Evolutionary conservation across 2,888 invertebrate species (phyloP).

Genomic region (Xestia c-nigrum): DNA sequence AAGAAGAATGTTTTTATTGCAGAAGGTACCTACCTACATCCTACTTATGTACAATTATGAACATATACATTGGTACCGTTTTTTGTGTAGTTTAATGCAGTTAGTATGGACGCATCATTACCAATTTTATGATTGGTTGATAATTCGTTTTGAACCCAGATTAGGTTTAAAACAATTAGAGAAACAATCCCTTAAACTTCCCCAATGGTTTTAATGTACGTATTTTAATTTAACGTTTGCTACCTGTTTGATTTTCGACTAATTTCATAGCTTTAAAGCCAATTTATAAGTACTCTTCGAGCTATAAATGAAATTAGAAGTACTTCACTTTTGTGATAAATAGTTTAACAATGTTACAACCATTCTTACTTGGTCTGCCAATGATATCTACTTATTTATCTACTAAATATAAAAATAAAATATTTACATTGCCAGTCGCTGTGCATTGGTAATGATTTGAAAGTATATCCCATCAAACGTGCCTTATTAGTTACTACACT

Average conservation of each 20-base stretch:
- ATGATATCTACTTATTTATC: not conserved
- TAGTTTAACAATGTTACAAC: not conserved
- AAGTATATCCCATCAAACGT: not conserved
- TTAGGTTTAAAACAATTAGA: slow-evolving; percentile 21
- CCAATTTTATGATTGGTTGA: not conserved
- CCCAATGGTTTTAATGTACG: slow-evolving; percentile 21
- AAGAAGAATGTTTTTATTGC: slow-evolving; percentile 11
- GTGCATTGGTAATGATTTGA: not conserved
- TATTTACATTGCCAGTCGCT: not conserved
- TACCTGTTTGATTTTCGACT: slow-evolving; percentile 2
- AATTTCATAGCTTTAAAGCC: not conserved
- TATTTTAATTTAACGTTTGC: slow-evolving; percentile 49
- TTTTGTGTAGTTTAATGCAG: not conserved
- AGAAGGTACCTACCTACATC: not conserved
- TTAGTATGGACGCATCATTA: not conserved
- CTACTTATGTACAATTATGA: no score
- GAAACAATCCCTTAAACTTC: slow-evolving; percentile 34
- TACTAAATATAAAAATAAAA: not conserved
- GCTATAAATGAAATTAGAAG: no score
- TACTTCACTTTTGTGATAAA: not conserved
- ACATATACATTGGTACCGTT: not conserved
- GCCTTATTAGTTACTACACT: not conserved
- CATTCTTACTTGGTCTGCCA: not conserved
- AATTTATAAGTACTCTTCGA: not conserved
- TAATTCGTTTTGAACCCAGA: not conserved